phyloP scores from a whole-genome alignment of 2,113 vertebrate genomes.

The Paratilapia polleni region DNA sequence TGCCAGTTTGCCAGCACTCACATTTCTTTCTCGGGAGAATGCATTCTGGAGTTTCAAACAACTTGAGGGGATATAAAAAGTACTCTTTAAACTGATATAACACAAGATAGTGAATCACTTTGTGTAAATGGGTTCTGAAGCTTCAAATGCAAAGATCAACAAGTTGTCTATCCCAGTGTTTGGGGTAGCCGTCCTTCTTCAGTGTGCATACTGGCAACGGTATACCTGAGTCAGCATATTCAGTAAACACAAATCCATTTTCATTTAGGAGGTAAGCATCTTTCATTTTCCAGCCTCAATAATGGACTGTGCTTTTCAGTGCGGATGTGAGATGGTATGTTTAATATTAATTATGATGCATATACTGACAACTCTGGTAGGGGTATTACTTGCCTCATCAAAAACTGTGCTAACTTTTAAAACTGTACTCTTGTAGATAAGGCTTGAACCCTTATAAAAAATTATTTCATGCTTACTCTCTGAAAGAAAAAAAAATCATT shows the following conservation, averaged over 20 bases:
- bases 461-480: background rate
- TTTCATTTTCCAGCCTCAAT: background rate
- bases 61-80: background rate
- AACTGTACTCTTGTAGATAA: background rate
- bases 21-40: background rate
- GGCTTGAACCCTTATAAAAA: background rate
- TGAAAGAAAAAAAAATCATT: background rate
- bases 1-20: background rate
- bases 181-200: background rate
- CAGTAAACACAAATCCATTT: background rate
- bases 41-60: background rate
- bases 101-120: background rate
- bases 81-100: background rate
- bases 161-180: background rate
- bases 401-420: background rate
- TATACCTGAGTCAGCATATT: background rate
- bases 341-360: slow-evolving; percentile 35
- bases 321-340: background rate
- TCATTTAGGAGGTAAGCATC: background rate
- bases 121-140: background rate
- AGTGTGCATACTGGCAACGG: background rate
- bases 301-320: background rate
- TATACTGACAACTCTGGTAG: background rate
- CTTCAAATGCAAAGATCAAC: slow-evolving; percentile 4
- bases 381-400: background rate